Conservation (phyloP, 2,113 vertebrate genomes). For the Mugil cephalus region DNA sequence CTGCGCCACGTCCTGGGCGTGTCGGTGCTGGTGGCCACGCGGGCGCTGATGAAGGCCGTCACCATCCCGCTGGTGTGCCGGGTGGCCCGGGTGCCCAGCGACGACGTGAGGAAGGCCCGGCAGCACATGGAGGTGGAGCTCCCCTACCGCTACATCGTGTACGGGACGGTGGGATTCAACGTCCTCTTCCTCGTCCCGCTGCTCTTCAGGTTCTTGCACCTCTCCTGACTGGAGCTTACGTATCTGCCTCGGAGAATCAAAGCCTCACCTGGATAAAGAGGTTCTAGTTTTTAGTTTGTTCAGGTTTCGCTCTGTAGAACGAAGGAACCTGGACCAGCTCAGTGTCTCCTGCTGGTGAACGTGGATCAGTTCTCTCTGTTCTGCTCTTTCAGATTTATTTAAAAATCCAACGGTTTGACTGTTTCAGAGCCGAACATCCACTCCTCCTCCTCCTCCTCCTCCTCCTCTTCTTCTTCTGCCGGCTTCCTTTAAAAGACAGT, state of each 20-base stretch:
- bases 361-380: neutral
- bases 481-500: neutral
- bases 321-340: neutral
- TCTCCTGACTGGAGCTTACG: constrained; percentile 80
- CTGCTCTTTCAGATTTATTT: too few species aligned
- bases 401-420: neutral
- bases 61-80: constrained; percentile 91
- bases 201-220: constrained; percentile 84
- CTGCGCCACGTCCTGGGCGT: constrained; percentile 88
- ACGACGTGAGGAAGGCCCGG: constrained; percentile 88
- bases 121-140: constrained; percentile 97
- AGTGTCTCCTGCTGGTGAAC: neutral
- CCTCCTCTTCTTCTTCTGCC: too few species aligned
- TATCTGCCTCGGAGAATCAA: constrained; percentile 3
- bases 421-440: constrained; percentile 4
- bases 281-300: neutral
- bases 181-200: constrained; percentile 89
- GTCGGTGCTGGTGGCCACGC: constrained; percentile 84
- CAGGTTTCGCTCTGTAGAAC: neutral
- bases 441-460: neutral
- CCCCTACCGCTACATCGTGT: constrained; percentile 95
- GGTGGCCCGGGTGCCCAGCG: constrained; percentile 79
- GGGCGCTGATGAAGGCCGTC: constrained; percentile 89
- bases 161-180: constrained; percentile 91
- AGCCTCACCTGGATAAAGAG: constrained; percentile 10